Evolutionary conservation across 2,888 invertebrate genomes (phyloP).

Genomic region (Drosophila setosimentum): DNA sequence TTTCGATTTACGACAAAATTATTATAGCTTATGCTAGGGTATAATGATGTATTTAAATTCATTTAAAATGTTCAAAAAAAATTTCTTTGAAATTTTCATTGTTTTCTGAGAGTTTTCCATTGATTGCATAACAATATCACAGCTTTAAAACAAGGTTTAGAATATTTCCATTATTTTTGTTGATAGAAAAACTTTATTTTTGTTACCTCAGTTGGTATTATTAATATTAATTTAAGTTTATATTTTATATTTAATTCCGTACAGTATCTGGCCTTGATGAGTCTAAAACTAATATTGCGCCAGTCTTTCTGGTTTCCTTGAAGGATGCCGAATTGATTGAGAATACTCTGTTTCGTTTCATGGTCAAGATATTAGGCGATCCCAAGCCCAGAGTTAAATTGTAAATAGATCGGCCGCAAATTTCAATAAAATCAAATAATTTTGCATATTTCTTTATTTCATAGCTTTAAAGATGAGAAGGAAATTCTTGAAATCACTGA

Average conservation of each 20-base stretch:
- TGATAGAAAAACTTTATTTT: not conserved
- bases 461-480: conserved; percentile 92
- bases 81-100: no score
- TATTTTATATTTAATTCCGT: not conserved
- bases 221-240: no score
- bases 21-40: no score
- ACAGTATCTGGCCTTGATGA: conserved; percentile 88
- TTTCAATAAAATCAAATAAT: not conserved
- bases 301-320: conserved; percentile 93
- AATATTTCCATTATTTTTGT: not conserved
- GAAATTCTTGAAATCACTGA: conserved; percentile 89
- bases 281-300: conserved; percentile 91
- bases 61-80: no score
- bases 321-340: conserved; percentile 95
- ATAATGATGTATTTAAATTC: no score
- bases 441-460: not conserved
- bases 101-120: no score
- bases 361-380: conserved; percentile 94
- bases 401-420: conserved; percentile 87
- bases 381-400: conserved; percentile 96
- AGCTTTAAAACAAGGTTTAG: not conserved
- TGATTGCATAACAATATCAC: no score
- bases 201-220: no score
- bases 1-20: no score
- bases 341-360: conserved; percentile 94